Base-by-base conservation (phyloP, 2,797 vertebrate genomes). In the Kryptolebias ocellatus region DNA sequence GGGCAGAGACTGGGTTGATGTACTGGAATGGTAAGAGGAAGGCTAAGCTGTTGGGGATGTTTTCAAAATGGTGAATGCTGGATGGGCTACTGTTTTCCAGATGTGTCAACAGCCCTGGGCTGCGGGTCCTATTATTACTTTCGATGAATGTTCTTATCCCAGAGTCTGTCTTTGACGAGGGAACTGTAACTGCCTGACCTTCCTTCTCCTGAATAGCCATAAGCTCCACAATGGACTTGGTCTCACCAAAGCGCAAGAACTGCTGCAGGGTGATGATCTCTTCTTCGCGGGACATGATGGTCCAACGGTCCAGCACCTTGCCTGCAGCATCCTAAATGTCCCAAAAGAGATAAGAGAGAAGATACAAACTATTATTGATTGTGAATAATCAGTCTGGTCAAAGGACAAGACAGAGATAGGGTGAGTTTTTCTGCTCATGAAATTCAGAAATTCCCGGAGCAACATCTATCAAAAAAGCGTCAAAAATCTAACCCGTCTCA, bases 171-270 rank as follows among this genome's bases (percentile, higher is more conserved):
- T 99, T 99, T 89, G 97, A 96, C 79, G 97, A 97, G 29, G 95
- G 96, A 83, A 99, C 98, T 63, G 98, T 96, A 85, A 99, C 96
- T 42, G 98, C 96, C 92, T 99, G 98, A 81, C 98, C 97, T 93
- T 99, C 98, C 90, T 99, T 99, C 94, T 99, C 98, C 92, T 99
- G 98, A 93, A 99, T 99, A 83, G 98, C 98, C 98, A 99, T 99
- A 92, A 99, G 94, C 92, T 99, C 98, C 89, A 99, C 98, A 0
- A 99, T 99, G 87, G 98, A 99, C 93, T 99, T 99, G 68, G 98
- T 99, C 92, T 99, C 98, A 90, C 98, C 98, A 90, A 99, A 99
- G 91, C 98, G 95, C 84, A 99, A 90, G 91, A 99, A 99, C 91
- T 99, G 98, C 95, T 99, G 98, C 89, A 99, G 95, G 93, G 98